These are phyloP conservation scores for Uropsilus gracilis DNA, from an alignment of 2,113 vertebrate genomes.

Conservation along the genomic window DNA sequence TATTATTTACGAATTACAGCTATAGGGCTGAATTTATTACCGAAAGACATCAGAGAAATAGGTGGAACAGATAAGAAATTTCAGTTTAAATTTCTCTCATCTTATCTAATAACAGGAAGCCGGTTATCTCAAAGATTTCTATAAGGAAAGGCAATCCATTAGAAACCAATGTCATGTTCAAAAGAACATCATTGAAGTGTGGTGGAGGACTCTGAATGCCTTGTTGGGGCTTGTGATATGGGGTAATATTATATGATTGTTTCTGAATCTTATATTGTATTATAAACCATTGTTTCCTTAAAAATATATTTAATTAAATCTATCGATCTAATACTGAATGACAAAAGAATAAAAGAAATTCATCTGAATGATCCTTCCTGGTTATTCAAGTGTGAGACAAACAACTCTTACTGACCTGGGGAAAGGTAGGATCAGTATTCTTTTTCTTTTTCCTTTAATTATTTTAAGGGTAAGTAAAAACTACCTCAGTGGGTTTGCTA, in stretches of 20 bases:
- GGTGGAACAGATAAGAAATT: not conserved
- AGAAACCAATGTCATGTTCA: not conserved
- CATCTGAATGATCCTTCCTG: not conserved
- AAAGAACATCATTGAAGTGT: not conserved
- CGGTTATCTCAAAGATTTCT: constrained; percentile 1
- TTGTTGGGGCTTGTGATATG: too few species aligned
- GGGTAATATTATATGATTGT: too few species aligned
- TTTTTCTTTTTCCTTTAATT: not conserved
- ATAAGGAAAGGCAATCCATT: not conserved
- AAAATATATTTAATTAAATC: too few species aligned
- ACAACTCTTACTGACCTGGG: not conserved
- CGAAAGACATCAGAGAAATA: not conserved
- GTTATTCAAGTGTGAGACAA: not conserved
- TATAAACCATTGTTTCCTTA: too few species aligned
- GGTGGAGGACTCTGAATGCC: too few species aligned
- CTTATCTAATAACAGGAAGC: not conserved
- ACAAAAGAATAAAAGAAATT: not conserved
- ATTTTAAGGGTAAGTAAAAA: not conserved
- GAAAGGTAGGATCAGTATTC: not conserved
- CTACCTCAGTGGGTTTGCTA: not conserved
- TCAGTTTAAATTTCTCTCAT: not conserved
- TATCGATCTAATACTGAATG: too few species aligned
- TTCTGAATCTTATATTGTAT: too few species aligned
- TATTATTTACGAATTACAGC: not conserved
- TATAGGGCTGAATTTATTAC: not conserved